Percentiles rank a stretch among this genome's conserved stretches.
Evolutionary conservation across 2,888 invertebrate species (phyloP).

Genomic region (Dysmachus trigonus): DNA sequence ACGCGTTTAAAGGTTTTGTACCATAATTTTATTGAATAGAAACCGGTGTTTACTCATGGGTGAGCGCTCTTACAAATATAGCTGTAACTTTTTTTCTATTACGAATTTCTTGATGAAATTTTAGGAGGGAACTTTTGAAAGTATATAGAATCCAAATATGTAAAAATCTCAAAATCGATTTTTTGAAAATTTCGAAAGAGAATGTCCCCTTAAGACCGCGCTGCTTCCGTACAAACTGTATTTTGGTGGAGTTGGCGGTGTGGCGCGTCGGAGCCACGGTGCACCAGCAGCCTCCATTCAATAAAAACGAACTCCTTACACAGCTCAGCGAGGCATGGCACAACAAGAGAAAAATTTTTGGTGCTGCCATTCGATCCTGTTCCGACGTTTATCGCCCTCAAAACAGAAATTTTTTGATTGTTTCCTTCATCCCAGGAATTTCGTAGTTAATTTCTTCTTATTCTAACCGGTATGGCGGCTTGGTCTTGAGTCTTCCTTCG

Average conservation of each 20-base stretch:
- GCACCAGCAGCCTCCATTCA: neutral
- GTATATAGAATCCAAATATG: too few species aligned
- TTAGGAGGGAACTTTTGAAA: too few species aligned
- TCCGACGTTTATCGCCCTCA: conserved; percentile 28
- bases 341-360: neutral
- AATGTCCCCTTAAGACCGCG: too few species aligned
- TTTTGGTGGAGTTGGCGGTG: neutral
- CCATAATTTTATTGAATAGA: too few species aligned
- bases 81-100: too few species aligned
- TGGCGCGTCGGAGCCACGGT: neutral
- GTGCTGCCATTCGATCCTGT: neutral
- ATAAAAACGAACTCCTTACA: neutral
- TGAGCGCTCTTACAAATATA: too few species aligned
- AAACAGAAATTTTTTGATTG: conserved; percentile 33
- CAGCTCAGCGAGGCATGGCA: neutral
- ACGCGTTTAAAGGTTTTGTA: too few species aligned
- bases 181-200: too few species aligned
- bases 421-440: conserved; percentile 36
- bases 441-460: conserved; percentile 13
- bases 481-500: neutral
- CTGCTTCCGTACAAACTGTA: neutral
- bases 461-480: conserved; percentile 1
- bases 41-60: too few species aligned
- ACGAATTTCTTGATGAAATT: too few species aligned
- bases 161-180: too few species aligned